Evolutionary conservation across 2,797 vertebrate genomes (phyloP), one percentile per base, ranked within the genome.

Genomic region (Stomatorhinus walkeri): DNA sequence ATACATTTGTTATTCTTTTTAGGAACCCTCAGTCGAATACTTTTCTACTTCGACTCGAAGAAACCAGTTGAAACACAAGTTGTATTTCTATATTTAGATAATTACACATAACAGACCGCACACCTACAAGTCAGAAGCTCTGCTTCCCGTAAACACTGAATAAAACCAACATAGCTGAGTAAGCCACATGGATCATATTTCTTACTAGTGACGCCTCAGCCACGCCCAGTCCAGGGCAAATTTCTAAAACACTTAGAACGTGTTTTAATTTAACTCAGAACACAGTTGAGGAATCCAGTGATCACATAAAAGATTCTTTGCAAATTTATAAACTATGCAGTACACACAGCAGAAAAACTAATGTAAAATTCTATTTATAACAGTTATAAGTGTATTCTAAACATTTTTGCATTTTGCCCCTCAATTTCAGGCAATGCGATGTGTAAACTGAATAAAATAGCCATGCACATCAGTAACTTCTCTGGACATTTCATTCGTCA

Each of bases 121-220:
- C 16, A 19, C 52, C 36, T 64, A 64, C 28, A 46, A 43, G 40
- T 19, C 4, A 40, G 43, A 22, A 48, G 36, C 36, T 14, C n/a
- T 19, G 28, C 19, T 28, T 36, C 64, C 61, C 9, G 24, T 61
- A 87, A 52, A 88, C 87, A 79, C 14, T 24, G 61, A 32, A 43
- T 51, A 49, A 43, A 43, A 46, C 40, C 36, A 14, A 14, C 22
- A 79, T 83, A 56, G 72, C 12, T 12, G 32, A 40, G 40, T 40
- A 46, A 52, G 86, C 89, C 89, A 89, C 86, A 72, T 89, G 89
- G 52, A 89, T 84, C 89, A 84, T 83, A 51, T 81, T 81, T 61
- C 87, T 64, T 22, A 61, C 51, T 40, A 40, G 72, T 87, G 89
- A 87, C 86, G 89, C 59, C 16, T 81, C 89, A 84, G 43, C 86